Evolutionary conservation across 2,113 vertebrate genomes (phyloP), one percentile per base, ranked within the genome.

Genomic region (Thunnus maccoyii): DNA sequence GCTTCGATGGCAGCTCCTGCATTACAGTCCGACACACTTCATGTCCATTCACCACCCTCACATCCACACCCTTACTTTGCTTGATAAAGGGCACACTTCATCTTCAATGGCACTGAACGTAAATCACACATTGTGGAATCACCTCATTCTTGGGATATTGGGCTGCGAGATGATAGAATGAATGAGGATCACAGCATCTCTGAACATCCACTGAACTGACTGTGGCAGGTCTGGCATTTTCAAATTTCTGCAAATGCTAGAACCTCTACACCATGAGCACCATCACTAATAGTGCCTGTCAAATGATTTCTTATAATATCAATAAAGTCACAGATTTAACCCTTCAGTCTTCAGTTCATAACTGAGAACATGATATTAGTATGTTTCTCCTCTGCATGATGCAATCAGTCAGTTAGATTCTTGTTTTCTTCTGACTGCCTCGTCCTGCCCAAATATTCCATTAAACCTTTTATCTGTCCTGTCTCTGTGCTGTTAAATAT

Each of bases 401-500:
- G 61, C 20, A 55, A 71, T 32, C 32, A 18, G 9, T 56, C 71
- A 41, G 41, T 76, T 79, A 50, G 12, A 48, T 16, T 27, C 47
- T 44, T 55, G 76, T 55, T 50, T 73, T 72, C 36, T n/a, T 16
- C 54, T 15, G 36, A 54, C 54, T 47, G 70, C 25, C 51, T 78
- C 55, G 13, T 62, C n/a, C n/a, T n/a, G 41, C 51, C 17, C 13
- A 55, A 61, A 71, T 65, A 20, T 73, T 67, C 48, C 47, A 13
- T 48, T 61, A 51, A 84, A 60, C 54, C 20, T 68, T 66, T 60
- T 4, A 78, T 64, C 17, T 65, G 16, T 46, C 15, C 60, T 64
- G 27, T 81, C 65, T 27, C 56, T 25, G 60, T 50, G 46, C 54
- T 76, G 13, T 20, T 80, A 25, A 87, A 85, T 80, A 87, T 87